Percentiles rank a stretch among this genome's conserved stretches.
phyloP scores from a whole-genome alignment of 2,888 invertebrate genomes.

The Pemphredon lugubris region DNA sequence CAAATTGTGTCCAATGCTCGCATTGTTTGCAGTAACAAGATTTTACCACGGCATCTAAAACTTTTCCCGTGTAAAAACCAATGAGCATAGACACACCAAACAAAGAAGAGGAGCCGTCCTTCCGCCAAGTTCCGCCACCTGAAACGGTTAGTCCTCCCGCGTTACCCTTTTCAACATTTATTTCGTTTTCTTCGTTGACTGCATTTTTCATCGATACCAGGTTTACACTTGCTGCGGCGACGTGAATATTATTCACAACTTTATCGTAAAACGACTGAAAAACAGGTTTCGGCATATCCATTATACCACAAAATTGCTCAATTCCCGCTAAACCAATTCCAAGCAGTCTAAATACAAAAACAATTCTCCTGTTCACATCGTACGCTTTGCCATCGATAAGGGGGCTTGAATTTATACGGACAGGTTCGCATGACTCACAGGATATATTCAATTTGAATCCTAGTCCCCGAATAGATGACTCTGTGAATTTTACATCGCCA shows the following conservation, averaged over 20 bases:
- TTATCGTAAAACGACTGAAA: slow-evolving; percentile 43
- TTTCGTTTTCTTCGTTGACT: slow-evolving; percentile 26
- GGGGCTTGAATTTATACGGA: slow-evolving; percentile 4
- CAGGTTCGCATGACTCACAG: not conserved
- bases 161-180: too few relatives aligned
- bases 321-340: slow-evolving; percentile 43
- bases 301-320: slow-evolving; percentile 49
- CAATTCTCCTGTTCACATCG: slow-evolving; percentile 12
- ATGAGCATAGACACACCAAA: slow-evolving; percentile 24
- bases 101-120: slow-evolving; percentile 17
- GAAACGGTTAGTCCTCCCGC: slow-evolving; percentile 24
- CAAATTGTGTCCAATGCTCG: slow-evolving; percentile 17
- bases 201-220: slow-evolving; percentile 29
- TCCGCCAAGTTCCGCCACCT: slow-evolving; percentile 25
- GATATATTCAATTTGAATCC: slow-evolving; percentile 12
- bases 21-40: slow-evolving; percentile 20
- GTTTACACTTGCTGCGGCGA: slow-evolving; percentile 22
- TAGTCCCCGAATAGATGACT: slow-evolving; percentile 3
- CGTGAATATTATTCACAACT: slow-evolving; percentile 23
- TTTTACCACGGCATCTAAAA: slow-evolving; percentile 20
- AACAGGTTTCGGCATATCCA: slow-evolving; percentile 35
- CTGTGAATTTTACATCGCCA: not conserved
- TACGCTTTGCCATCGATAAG: slow-evolving; percentile 8
- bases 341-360: slow-evolving; percentile 20
- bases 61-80: slow-evolving; percentile 25